Conservation (phyloP, 2,888 invertebrate genomes). For the Drosophila vallismaia region DNA sequence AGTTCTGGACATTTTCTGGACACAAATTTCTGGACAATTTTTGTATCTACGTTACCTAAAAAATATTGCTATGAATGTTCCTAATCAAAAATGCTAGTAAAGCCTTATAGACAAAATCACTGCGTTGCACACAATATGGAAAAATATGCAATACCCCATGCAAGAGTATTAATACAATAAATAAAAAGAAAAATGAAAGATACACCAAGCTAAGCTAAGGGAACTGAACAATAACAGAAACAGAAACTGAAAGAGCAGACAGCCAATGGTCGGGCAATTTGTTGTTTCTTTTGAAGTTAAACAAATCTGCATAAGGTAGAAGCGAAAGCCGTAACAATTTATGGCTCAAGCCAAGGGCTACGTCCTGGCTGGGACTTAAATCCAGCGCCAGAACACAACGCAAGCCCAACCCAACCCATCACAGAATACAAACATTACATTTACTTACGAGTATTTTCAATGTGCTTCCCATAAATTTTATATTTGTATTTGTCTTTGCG, state of each 20-base stretch:
- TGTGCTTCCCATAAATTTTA: constrained; percentile 61
- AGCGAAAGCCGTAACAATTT: constrained; percentile 71
- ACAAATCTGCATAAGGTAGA: constrained; percentile 75
- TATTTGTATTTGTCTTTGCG: constrained; percentile 60
- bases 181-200: constrained; percentile 19
- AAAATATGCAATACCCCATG: no score
- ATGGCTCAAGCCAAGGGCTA: constrained; percentile 54
- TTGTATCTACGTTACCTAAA: no score
- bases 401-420: not conserved
- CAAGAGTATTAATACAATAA: no score
- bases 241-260: constrained; percentile 24
- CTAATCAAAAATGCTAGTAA: no score
- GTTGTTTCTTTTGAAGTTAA: constrained; percentile 72
- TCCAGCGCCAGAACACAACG: not conserved
- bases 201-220: constrained; percentile 1
- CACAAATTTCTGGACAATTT: no score
- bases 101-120: no score
- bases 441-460: constrained; percentile 19
- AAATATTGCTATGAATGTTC: no score
- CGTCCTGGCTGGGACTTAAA: not conserved
- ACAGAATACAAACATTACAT: constrained; percentile 5
- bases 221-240: constrained; percentile 10
- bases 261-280: constrained; percentile 57
- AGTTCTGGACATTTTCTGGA: no score
- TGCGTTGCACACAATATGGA: no score